Conservation (phyloP, 2,888 invertebrate genomes). For the Brachyopa scutellaris region DNA sequence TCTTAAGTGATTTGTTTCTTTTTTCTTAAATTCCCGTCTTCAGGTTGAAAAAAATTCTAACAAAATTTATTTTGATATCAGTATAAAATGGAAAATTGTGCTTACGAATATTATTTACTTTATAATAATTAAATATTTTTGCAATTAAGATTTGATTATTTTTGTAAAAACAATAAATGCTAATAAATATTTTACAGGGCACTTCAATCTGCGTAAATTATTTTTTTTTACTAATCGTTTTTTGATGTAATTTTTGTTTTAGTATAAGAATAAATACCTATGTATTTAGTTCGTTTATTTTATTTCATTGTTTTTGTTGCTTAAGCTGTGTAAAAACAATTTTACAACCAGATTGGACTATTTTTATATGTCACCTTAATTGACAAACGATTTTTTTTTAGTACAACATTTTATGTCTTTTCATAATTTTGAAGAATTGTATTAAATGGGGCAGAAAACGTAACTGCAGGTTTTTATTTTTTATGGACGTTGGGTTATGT, state of each 20-base stretch:
- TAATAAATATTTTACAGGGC: slow-evolving; percentile 63
- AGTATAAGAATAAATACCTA: slow-evolving; percentile 36
- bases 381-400: slow-evolving; percentile 27
- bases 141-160: slow-evolving; percentile 4
- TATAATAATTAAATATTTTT: slow-evolving; percentile 29
- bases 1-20: slow-evolving; percentile 27
- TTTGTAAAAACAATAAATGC: slow-evolving; percentile 32
- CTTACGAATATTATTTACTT: slow-evolving; percentile 22
- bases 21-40: slow-evolving; percentile 35
- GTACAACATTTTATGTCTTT: no score
- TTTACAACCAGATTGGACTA: slow-evolving; percentile 30
- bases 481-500: background rate
- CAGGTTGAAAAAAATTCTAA: slow-evolving; percentile 57
- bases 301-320: slow-evolving; percentile 26
- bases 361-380: slow-evolving; percentile 32
- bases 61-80: slow-evolving; percentile 36
- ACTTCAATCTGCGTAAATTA: slow-evolving; percentile 39
- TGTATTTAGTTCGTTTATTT: slow-evolving; percentile 35
- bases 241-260: slow-evolving; percentile 11
- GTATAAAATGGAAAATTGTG: slow-evolving; percentile 59
- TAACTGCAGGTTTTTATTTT: background rate
- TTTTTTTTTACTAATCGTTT: slow-evolving; percentile 10
- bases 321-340: slow-evolving; percentile 33
- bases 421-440: background rate
- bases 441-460: slow-evolving; percentile 27